These are phyloP conservation scores for Monochamus saltuarius DNA, from an alignment of 1,140 invertebrate species.

Conservation along the genomic window DNA sequence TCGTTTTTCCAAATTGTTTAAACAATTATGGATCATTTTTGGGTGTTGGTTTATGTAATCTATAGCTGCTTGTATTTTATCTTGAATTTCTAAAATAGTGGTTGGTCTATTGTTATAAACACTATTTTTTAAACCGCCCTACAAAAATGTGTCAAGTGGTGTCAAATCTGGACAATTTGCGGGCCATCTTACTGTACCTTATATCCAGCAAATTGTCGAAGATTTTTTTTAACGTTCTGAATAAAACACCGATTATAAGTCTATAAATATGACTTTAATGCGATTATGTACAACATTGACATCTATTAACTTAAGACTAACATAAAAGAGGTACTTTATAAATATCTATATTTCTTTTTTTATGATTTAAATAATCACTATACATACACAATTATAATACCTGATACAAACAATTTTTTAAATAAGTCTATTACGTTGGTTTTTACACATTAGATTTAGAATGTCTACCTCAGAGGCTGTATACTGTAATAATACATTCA, in stretches of 20 bases:
- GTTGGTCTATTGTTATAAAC: too few species aligned
- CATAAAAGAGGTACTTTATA: conserved; percentile 33
- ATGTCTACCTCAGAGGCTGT: not conserved
- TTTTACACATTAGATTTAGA: not conserved
- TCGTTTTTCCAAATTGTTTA: too few species aligned
- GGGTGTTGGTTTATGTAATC: too few species aligned
- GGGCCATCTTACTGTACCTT: too few species aligned
- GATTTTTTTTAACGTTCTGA: not conserved
- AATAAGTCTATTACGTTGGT: not conserved
- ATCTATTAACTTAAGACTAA: conserved; percentile 36
- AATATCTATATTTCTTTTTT: conserved; percentile 28
- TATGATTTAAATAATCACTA: conserved; percentile 24
- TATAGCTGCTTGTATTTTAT: too few species aligned
- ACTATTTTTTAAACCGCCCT: too few species aligned
- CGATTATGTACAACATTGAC: conserved; percentile 43
- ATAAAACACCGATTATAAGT: not conserved
- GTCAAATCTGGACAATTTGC: too few species aligned
- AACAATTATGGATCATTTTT: too few species aligned
- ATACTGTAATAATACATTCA: not conserved
- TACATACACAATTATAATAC: conserved; percentile 23
- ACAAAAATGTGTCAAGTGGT: too few species aligned
- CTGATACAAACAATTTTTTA: conserved; percentile 6
- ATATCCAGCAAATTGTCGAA: too few species aligned
- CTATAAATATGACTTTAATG: conserved; percentile 41
- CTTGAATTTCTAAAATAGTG: too few species aligned